Evolutionary conservation across 2,797 vertebrate species (phyloP).

Genomic region (Periophthalmus magnuspinnatus): DNA sequence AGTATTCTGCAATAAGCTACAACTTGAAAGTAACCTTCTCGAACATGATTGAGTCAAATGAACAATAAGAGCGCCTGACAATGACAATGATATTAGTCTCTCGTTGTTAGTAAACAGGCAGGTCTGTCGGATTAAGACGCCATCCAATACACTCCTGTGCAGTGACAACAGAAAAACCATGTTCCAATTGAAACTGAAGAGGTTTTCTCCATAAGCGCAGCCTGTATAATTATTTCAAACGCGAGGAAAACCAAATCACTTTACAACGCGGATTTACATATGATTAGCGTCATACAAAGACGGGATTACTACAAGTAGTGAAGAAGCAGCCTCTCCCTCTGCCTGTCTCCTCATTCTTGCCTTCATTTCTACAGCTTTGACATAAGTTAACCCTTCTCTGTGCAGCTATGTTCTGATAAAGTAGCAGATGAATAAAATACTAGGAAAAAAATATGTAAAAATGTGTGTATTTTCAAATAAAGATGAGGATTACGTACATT

Average conservation of each 20-base stretch:
- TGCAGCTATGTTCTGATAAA: constrained; percentile 15
- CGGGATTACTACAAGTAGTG: constrained; percentile 69
- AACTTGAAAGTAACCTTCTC: constrained; percentile 68
- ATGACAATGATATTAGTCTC: constrained; percentile 67
- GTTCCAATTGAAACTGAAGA: constrained; percentile 71
- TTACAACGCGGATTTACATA: constrained; percentile 80
- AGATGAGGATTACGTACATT: neutral
- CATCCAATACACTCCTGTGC: constrained; percentile 52
- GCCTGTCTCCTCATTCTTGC: constrained; percentile 50
- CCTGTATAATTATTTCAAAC: constrained; percentile 80
- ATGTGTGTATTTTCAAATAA: constrained; percentile 1
- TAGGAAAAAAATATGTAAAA: too few relatives aligned
- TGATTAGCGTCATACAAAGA: constrained; percentile 77
- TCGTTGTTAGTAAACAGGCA: constrained; percentile 71
- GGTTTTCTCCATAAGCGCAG: constrained; percentile 64
- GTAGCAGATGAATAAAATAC: constrained; percentile 17
- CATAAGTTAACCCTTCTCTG: constrained; percentile 57
- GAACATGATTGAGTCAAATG: constrained; percentile 69
- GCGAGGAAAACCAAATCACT: constrained; percentile 77
- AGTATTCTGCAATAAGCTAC: constrained; percentile 65
- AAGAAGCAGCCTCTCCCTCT: constrained; percentile 60
- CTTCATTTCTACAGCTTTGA: constrained; percentile 68
- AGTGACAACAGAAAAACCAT: constrained; percentile 65
- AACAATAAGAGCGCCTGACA: constrained; percentile 68
- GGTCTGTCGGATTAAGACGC: constrained; percentile 69